Percentiles rank a stretch among this genome's conserved stretches.
phyloP scores from a whole-genome alignment of 2,797 vertebrate species.

The Parotocinclus haroldoi region DNA sequence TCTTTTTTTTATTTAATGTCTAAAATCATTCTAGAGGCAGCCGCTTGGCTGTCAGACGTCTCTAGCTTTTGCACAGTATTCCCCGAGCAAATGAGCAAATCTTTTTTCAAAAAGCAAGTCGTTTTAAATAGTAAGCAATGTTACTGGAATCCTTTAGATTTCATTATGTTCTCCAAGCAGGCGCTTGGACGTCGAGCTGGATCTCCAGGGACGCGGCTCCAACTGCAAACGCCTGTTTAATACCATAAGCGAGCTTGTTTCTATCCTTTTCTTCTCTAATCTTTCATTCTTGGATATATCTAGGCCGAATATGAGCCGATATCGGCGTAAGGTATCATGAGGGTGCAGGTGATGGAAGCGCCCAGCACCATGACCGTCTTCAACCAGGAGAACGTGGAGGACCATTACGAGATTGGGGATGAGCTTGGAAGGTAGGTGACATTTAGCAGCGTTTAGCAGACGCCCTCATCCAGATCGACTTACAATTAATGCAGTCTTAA shows the following conservation, averaged over 20 bases:
- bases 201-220: background rate
- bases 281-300: conserved; percentile 9
- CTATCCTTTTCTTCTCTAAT: background rate
- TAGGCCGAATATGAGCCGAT: conserved; percentile 51
- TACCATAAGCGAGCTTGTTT: background rate
- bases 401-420: conserved; percentile 80
- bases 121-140: too few species aligned
- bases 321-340: conserved; percentile 53
- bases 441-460: too few species aligned
- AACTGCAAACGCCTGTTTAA: conserved; percentile 4
- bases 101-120: too few species aligned
- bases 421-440: conserved; percentile 80
- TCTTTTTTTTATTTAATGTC: background rate
- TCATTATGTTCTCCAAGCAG: background rate
- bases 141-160: background rate
- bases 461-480: too few species aligned
- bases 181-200: conserved; percentile 2
- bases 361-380: conserved; percentile 79
- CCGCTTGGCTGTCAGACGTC: conserved; percentile 10
- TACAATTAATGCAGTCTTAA: too few species aligned
- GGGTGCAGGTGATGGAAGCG: conserved; percentile 61
- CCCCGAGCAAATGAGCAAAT: conserved; percentile 43
- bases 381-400: conserved; percentile 83
- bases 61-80: conserved; percentile 16
- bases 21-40: conserved; percentile 11